Conservation (phyloP, 23 tunicate genomes). For the Botrylloides violaceus region DNA sequence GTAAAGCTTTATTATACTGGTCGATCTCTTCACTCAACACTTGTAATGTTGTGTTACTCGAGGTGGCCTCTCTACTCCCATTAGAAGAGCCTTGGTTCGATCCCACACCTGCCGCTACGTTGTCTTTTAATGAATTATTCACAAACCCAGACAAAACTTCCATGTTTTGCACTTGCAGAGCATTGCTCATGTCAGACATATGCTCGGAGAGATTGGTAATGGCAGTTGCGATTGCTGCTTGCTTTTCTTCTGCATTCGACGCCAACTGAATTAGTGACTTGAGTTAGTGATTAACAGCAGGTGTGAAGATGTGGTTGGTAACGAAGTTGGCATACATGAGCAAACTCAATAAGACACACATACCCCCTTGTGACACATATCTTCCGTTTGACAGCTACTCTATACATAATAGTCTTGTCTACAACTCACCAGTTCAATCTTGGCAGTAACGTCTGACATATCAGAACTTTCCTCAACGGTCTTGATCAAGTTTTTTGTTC, state of each 20-base stretch:
- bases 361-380: no score
- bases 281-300: no score
- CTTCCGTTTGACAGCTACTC: no score
- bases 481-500: conserved; percentile 50
- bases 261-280: conserved; percentile 3
- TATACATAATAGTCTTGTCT: no score
- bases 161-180: conserved; percentile 25
- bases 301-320: no score
- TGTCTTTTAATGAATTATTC: background rate
- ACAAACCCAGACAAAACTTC: conserved; percentile 15
- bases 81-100: background rate
- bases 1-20: conserved; percentile 13
- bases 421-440: conserved; percentile 33
- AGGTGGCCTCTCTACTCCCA: background rate
- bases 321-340: no score
- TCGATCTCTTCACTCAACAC: background rate
- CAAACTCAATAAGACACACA: no score
- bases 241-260: background rate
- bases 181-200: conserved; percentile 22
- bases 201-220: background rate
- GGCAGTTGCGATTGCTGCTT: background rate
- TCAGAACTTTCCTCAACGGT: conserved; percentile 25
- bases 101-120: background rate
- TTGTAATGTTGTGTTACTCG: background rate
- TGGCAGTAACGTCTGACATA: conserved; percentile 22